Evolutionary conservation across 2,888 invertebrate species (phyloP), one percentile per base, ranked within the genome.

Genomic region (Pharmacophagus antenor): DNA sequence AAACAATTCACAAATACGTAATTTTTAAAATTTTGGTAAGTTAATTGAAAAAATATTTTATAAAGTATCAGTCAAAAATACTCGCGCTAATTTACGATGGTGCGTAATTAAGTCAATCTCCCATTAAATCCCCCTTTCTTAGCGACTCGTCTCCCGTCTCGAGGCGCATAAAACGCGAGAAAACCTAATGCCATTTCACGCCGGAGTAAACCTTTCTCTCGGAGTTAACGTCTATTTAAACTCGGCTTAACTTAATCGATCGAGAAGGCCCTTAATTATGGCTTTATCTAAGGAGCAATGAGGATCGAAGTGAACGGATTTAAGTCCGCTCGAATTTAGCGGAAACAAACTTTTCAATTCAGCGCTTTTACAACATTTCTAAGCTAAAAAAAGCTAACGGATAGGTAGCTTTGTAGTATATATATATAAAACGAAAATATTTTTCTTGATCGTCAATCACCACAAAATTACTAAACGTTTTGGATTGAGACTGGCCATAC

Each of bases 171-270:
- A 88, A 89, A 87, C 80, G 86, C 85, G 86, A 84, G 88, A 89
- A 88, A 88, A 89, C 88, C 88, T 91, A 90, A 91, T 87, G 84
- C 88, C 88, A 90, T 91, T 91, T 89, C 88, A 91, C 90, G 89
- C 77, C 79, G 85, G 88, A 89, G 88, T 90, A 89, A 88, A 89
- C 91, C 91, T 87, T 89, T 91, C 91, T 85, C 80, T 74, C 67
- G 76, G 83, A 88, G 89, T 91, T 91, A 91, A 80, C 88, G 88
- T 89, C 89, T 87, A 80, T 88, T 89, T 89, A 85, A 90, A 90
- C 88, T 89, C 81, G 84, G 85, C 84, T 90, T 84, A 86, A 85
- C 76, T 88, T 90, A 91, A 91, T 91, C 91, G 89, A 88, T 89
- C 77, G 88, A 78, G 91, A 91, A 87, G 83, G 87, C 80, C 79